These are phyloP conservation scores for Peromyscus attwateri DNA, from an alignment of 2,797 vertebrate species.

Conservation along the genomic window DNA sequence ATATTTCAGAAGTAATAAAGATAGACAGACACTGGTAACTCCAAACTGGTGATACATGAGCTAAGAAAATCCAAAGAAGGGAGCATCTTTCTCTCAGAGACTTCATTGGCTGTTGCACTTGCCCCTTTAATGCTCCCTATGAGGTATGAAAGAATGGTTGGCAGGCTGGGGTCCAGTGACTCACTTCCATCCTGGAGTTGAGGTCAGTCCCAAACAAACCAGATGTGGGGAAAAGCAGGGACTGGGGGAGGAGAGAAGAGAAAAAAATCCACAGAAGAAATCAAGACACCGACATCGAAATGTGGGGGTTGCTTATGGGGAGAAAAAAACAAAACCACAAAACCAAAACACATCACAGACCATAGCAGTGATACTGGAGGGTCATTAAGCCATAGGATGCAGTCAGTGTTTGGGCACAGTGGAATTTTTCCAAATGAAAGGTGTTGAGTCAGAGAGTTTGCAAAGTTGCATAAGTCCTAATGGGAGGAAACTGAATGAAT, in stretches of 20 bases:
- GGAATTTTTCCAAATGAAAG: not conserved
- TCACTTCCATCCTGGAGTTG: not conserved
- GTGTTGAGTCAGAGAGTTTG: not conserved
- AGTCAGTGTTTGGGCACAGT: not conserved
- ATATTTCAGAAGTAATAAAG: not conserved
- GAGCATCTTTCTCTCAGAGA: not conserved
- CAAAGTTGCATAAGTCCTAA: rapidly evolving
- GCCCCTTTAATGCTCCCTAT: not conserved
- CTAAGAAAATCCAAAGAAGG: not conserved
- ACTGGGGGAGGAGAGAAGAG: not conserved
- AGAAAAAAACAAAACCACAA: not conserved
- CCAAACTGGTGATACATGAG: not conserved
- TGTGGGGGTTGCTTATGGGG: not conserved
- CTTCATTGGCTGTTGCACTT: not conserved
- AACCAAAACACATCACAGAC: not conserved
- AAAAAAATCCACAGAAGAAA: not conserved
- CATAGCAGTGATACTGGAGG: no score
- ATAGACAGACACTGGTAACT: not conserved
- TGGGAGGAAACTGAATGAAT: not conserved
- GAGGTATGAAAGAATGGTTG: not conserved
- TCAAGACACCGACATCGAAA: not conserved
- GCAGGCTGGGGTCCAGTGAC: not conserved
- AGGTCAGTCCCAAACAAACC: not conserved
- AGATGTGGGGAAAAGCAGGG: no score
- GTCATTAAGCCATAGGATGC: not conserved